phyloP scores from a whole-genome alignment of 2,797 vertebrate genomes.

The Valencia hispanica region DNA sequence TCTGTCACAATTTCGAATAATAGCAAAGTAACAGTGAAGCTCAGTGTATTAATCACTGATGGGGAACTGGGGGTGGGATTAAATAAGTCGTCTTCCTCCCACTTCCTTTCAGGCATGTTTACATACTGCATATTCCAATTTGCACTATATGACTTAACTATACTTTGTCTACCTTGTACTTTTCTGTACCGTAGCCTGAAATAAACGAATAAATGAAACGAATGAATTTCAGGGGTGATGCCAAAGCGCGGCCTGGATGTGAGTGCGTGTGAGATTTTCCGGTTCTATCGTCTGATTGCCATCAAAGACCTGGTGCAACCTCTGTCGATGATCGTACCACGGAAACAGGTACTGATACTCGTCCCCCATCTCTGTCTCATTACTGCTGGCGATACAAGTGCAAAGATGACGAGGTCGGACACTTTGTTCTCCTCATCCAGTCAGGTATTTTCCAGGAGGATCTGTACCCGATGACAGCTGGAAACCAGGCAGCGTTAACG shows the following conservation, averaged over 20 bases:
- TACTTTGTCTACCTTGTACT: no score
- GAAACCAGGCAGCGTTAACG: slow-evolving; percentile 84
- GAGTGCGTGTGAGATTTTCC: slow-evolving; percentile 88
- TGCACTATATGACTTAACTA: no score
- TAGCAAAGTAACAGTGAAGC: no score
- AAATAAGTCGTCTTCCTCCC: no score
- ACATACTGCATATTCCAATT: no score
- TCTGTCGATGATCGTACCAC: slow-evolving; percentile 90
- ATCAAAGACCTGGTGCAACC: slow-evolving; percentile 86
- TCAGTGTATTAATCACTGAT: no score
- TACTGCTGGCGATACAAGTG: not conserved
- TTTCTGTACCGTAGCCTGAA: no score
- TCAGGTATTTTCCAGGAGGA: slow-evolving; percentile 89
- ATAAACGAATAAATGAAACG: no score
- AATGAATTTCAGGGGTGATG: slow-evolving; percentile 85
- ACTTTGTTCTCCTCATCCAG: slow-evolving; percentile 65
- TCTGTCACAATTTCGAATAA: no score
- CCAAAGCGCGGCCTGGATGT: slow-evolving; percentile 93
- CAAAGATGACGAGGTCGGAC: not conserved
- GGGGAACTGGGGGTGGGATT: no score
- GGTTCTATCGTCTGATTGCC: slow-evolving; percentile 90
- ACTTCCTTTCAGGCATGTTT: no score
- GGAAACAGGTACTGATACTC: slow-evolving; percentile 76
- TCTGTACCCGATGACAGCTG: slow-evolving; percentile 89
- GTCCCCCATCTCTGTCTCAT: no score